Conservation (phyloP, 2,113 vertebrate genomes). For the Laterallus jamaicensis region DNA sequence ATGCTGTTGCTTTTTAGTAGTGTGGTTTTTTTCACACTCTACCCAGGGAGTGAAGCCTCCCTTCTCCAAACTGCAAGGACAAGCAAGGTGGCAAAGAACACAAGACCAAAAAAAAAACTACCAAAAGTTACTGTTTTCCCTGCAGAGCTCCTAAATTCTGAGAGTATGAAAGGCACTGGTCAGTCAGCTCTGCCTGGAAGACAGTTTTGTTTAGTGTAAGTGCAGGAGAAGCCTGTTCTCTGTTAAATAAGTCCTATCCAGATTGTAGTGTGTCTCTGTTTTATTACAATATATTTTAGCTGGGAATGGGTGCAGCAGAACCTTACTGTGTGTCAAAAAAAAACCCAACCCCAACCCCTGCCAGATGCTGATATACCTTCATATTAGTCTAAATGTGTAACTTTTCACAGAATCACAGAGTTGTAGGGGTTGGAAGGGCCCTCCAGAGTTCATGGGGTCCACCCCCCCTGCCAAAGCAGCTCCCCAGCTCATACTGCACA, state of each 20-base stretch:
- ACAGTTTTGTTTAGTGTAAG: neutral
- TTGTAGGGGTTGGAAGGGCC: too few relatives aligned
- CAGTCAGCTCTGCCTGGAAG: neutral
- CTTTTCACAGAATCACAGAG: neutral
- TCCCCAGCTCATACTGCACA: too few relatives aligned
- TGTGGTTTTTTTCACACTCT: neutral
- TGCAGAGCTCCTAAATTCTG: neutral
- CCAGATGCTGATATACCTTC: neutral
- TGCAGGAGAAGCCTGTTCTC: neutral
- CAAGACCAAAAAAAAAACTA: neutral
- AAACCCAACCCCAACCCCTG: too few relatives aligned
- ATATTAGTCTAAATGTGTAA: neutral
- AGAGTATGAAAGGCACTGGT: neutral
- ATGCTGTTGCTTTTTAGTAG: neutral
- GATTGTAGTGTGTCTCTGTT: neutral
- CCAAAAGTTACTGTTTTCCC: neutral
- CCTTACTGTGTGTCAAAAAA: neutral
- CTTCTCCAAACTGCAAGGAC: fast-evolving
- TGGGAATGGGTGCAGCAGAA: neutral
- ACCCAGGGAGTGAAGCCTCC: neutral
- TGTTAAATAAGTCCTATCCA: neutral
- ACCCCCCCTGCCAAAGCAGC: too few relatives aligned
- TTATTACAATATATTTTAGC: neutral
- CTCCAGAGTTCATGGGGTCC: too few relatives aligned
- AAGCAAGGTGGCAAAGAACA: neutral